A percentile compares a stretch with the other conserved stretches of the same genome.
Conservation (phyloP, 2,888 invertebrate species). For the Megamerina dolium region DNA sequence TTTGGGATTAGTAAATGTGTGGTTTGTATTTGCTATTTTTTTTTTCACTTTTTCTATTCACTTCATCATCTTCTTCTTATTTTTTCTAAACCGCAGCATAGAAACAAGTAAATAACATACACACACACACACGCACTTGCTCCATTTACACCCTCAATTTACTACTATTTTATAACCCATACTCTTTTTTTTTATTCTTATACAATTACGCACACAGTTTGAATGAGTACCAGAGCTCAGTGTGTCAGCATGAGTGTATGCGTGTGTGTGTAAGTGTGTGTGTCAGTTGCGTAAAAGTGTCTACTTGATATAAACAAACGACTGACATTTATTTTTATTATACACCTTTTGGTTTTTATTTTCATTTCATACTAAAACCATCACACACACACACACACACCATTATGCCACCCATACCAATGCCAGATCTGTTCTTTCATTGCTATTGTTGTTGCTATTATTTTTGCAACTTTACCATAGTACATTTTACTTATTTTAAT, state of each 20-base stretch:
- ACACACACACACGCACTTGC: slow-evolving; percentile 19
- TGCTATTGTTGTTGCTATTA: slow-evolving; percentile 1
- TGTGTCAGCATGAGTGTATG: no score
- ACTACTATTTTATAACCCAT: no score
- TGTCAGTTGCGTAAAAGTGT: slow-evolving; percentile 14
- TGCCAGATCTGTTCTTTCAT: neutral
- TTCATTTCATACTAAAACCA: slow-evolving; percentile 15
- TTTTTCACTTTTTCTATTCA: no score
- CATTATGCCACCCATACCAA: neutral
- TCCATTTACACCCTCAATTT: slow-evolving; percentile 6
- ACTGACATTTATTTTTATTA: slow-evolving; percentile 51
- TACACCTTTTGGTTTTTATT: slow-evolving; percentile 40
- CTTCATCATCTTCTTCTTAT: no score
- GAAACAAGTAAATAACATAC: no score
- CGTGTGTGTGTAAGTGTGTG: slow-evolving; percentile 11
- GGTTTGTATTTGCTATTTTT: slow-evolving; percentile 20
- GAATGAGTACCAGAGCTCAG: no score
- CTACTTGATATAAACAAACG: slow-evolving; percentile 42
- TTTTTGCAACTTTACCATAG: slow-evolving; percentile 15
- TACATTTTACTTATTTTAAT: slow-evolving; percentile 44
- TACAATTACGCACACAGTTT: neutral
- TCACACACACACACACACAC: neutral
- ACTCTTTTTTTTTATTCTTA: slow-evolving; percentile 7
- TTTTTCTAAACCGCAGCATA: no score
- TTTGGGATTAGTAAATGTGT: slow-evolving; percentile 28